Base-by-base conservation (phyloP, 2,888 invertebrate genomes). In the Pyrochroa serraticornis region DNA sequence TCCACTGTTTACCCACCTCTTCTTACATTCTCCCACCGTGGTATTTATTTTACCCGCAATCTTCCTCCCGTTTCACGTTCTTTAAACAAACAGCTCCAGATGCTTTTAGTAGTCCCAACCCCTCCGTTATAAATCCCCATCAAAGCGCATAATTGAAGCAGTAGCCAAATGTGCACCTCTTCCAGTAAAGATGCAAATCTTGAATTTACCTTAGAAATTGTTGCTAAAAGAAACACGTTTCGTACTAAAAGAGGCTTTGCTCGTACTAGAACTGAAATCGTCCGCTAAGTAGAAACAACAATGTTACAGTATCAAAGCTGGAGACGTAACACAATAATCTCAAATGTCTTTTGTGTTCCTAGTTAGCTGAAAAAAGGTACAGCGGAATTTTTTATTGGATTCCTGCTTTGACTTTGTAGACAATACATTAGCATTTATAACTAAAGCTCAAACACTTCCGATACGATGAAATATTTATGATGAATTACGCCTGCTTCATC, bases 391-490 rank as follows among this genome's bases (percentile, higher is more conserved):
- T 62, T 64, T 59, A 61, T 58, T 51, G 58, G 42, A 57, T 57
- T 58, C 37, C 31, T 47, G 9, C 60, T 63, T 59, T 52, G 46
- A 48, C 62, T 65, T 57, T 58, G 59, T 59, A 60, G 63, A 72
- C 65, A 67, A 72, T 68, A 63, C 70, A 75, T 77, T 77, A 72
- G 69, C 76, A 77, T 76, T 71, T 69, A 65, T 76, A 77, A 76
- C 75, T 73, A 75, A 67, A 68, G 66, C 69, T 72, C 72, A 71
- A 75, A 75, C 74, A 73, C 73, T 74, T 71, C 63, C 65, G 62
- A 70, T 71, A 67, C 56, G 60, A 75, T 77, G 73, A 73, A 76
- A 76, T 74, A 77, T 77, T 71, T 74, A 76, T 76, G 72, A 71
- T 56, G 63, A 61, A 65, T 70, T 69, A 63, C 62, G 64, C 65